Evolutionary conservation across 2,113 vertebrate species (phyloP).

Genomic region (Canis aureus): DNA sequence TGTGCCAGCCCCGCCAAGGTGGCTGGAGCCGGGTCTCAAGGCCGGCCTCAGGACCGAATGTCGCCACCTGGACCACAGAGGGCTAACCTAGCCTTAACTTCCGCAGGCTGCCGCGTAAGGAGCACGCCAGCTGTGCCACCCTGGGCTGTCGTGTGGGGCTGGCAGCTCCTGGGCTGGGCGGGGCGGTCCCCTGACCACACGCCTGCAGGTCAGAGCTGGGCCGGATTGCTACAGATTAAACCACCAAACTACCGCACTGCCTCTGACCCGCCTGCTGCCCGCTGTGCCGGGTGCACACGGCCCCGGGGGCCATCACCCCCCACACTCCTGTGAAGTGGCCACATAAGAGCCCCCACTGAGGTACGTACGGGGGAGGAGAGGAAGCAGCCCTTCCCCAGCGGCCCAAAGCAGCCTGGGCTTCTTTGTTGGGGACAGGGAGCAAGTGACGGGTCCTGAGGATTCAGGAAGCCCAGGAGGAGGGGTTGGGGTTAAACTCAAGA

Average conservation of each 20-base stretch:
- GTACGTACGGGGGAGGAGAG: neutral
- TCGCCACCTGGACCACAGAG: too few relatives aligned
- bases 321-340: neutral
- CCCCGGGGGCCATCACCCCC: neutral
- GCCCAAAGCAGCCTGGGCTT: neutral
- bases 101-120: neutral
- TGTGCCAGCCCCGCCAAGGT: too few relatives aligned
- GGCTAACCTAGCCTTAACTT: too few relatives aligned
- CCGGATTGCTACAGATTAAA: neutral
- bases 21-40: too few relatives aligned
- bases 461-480: neutral
- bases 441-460: neutral
- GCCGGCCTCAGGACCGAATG: neutral
- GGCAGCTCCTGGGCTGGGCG: accelerated
- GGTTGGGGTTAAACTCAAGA: neutral
- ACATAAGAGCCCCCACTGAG: neutral
- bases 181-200: neutral
- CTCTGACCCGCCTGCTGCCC: neutral
- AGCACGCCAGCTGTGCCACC: neutral
- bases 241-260: neutral
- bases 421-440: too few relatives aligned
- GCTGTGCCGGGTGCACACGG: accelerated
- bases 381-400: neutral
- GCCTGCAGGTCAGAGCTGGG: neutral
- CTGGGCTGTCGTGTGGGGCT: too few relatives aligned